Base-by-base conservation (phyloP, 2,113 vertebrate species). In the Macroglossus sobrinus region DNA sequence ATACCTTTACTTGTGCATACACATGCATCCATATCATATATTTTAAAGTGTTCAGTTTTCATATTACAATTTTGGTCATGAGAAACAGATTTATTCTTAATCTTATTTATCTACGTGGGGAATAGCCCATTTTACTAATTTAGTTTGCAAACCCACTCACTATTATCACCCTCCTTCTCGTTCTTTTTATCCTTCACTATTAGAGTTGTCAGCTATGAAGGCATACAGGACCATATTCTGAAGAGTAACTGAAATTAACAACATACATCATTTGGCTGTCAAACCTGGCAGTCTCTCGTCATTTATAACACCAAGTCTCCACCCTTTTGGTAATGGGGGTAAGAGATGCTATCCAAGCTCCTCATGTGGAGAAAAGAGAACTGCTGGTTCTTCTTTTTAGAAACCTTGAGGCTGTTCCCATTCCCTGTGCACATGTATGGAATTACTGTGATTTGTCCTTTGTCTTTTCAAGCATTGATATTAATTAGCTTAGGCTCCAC, bases 161-260 rank as follows among this genome's bases (percentile, higher is more conserved):
- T 96, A 18, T 97, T 47, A 71, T 30, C 84, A 87, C 74, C 59
- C 55, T 95, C 74, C 28, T 78, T 93, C 68, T 94, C 28, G 53
- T 50, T 84, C 69, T 76, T 78, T 86, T 80, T 57, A 30, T 66
- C 24, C 5, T 63, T 94, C 93, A 47, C 38, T 96, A 94, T 64
- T 45, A 82, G 79, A 96, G 35, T 53, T 45, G 87, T 96, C 43
- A 97, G 86, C 72, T 96, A 68, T 68, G 89, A 91, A 95, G 81
- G 59, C 53, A 55, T 53, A 72, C 69, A 91, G 13, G 26, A 57
- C 68, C 30, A 90, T 61, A 90, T 97, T 91, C 84, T 96, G 82
- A 97, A 95, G 47, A 97, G 95, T 84, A 97, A 91, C 76, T 90
- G 93, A 71, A 96, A 93, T 94, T 96, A 98, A 95, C 43, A 96